phyloP scores from a whole-genome alignment of 2,113 vertebrate genomes.

The Zosterops borbonicus region DNA sequence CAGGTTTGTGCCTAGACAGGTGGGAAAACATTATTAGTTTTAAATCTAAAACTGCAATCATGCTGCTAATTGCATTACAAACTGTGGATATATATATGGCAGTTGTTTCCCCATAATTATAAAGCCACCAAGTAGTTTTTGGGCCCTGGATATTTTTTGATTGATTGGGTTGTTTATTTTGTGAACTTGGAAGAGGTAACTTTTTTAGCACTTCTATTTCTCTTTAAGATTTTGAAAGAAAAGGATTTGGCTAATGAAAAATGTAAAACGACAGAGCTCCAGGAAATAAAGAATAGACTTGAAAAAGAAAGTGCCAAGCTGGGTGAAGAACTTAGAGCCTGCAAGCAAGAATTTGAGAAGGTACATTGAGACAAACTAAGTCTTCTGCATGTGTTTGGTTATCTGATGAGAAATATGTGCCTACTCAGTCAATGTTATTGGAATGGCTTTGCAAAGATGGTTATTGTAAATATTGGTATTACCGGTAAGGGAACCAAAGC shows the following conservation, averaged over 20 bases:
- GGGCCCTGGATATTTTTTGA: not conserved
- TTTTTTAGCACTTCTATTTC: slow-evolving; percentile 4
- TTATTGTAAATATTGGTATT: slow-evolving; percentile 3
- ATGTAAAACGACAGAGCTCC: slow-evolving; percentile 80
- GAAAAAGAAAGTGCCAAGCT: slow-evolving; percentile 82
- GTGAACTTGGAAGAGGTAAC: not conserved
- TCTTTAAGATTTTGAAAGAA: slow-evolving; percentile 80
- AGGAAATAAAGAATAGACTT: slow-evolving; percentile 78
- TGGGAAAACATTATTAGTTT: not conserved
- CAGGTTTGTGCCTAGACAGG: not conserved
- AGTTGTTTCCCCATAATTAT: not conserved
- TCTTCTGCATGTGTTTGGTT: not conserved
- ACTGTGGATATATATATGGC: not conserved
- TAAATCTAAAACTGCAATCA: not conserved
- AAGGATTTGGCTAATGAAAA: slow-evolving; percentile 87
- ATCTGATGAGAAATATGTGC: not conserved
- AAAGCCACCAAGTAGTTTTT: not conserved
- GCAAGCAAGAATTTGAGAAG: slow-evolving; percentile 86
- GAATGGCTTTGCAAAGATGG: not conserved
- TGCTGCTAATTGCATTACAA: not conserved
- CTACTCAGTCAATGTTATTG: not conserved
- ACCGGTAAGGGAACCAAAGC: not conserved
- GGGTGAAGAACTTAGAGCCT: slow-evolving; percentile 79
- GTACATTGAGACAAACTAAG: slow-evolving; percentile 66
- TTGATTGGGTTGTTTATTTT: not conserved